Percentiles rank a stretch among this genome's conserved stretches.
Conservation (phyloP, 2,797 vertebrate species). For the Anguilla marmorata region DNA sequence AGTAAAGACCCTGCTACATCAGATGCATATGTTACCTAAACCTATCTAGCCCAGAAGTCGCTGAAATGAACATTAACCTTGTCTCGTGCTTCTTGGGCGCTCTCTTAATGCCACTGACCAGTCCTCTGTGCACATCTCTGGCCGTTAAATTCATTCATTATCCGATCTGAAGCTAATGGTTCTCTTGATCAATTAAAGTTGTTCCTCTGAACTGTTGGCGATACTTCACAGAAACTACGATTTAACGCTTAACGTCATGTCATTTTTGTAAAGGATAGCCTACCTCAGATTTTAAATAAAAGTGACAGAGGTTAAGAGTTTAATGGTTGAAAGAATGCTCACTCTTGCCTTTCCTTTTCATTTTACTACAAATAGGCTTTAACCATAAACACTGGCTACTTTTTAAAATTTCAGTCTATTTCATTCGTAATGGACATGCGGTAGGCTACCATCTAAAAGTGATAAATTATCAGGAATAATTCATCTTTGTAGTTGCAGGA, state of each 20-base stretch:
- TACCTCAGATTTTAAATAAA: conserved; percentile 5
- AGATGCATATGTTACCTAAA: conserved; percentile 21
- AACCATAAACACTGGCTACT: neutral
- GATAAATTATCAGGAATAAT: neutral
- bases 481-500: neutral
- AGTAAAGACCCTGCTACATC: neutral
- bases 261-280: conserved; percentile 10
- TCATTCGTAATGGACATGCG: neutral
- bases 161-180: conserved; percentile 7
- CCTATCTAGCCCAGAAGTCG: neutral
- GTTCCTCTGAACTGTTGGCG: conserved; percentile 23
- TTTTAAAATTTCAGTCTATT: conserved; percentile 1
- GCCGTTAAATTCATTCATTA: conserved; percentile 20
- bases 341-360: conserved; percentile 8
- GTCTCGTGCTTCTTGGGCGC: conserved; percentile 1
- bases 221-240: conserved; percentile 17
- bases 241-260: neutral
- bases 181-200: conserved; percentile 5
- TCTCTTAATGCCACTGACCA: neutral
- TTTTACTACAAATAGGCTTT: conserved; percentile 15
- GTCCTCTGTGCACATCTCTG: neutral
- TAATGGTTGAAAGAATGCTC: conserved; percentile 15
- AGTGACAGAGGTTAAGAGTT: conserved; percentile 20
- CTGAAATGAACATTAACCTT: conserved; percentile 22
- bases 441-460: neutral